Evolutionary conservation across 2,113 vertebrate genomes (phyloP).

Genomic region (Pogonocichla stellata): DNA sequence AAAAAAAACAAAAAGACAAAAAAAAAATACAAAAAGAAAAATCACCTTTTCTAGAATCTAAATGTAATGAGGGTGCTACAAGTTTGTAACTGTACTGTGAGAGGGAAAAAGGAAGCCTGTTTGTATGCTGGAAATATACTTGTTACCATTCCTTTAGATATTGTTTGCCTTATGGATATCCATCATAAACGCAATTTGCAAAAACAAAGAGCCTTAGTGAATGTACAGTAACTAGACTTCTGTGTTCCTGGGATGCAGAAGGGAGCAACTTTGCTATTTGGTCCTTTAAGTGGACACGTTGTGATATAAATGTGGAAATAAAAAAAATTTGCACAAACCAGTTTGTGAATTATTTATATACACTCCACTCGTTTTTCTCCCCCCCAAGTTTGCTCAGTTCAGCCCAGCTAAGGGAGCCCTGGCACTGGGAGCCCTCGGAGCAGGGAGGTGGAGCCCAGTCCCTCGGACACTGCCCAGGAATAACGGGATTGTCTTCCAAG

Average conservation of each 20-base stretch:
- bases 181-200: slow-evolving; percentile 85
- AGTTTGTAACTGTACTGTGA: slow-evolving; percentile 81
- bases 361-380: background rate
- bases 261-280: slow-evolving; percentile 91
- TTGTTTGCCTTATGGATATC: slow-evolving; percentile 90
- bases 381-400: background rate
- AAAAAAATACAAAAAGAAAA: slow-evolving; percentile 33
- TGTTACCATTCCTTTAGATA: slow-evolving; percentile 92
- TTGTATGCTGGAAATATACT: slow-evolving; percentile 88
- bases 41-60: slow-evolving; percentile 72
- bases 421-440: background rate
- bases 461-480: background rate
- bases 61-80: slow-evolving; percentile 78
- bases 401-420: background rate
- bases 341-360: slow-evolving; percentile 55
- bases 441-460: background rate
- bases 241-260: slow-evolving; percentile 84
- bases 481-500: slow-evolving; percentile 5
- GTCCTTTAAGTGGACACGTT: slow-evolving; percentile 91
- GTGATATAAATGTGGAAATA: slow-evolving; percentile 95
- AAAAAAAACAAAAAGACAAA: background rate
- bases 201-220: slow-evolving; percentile 91
- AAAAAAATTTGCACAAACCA: slow-evolving; percentile 83
- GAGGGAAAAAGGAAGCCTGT: slow-evolving; percentile 77
- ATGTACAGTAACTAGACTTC: slow-evolving; percentile 90